phyloP scores from a whole-genome alignment of 1,140 invertebrate species.

The Ylistrum balloti region DNA sequence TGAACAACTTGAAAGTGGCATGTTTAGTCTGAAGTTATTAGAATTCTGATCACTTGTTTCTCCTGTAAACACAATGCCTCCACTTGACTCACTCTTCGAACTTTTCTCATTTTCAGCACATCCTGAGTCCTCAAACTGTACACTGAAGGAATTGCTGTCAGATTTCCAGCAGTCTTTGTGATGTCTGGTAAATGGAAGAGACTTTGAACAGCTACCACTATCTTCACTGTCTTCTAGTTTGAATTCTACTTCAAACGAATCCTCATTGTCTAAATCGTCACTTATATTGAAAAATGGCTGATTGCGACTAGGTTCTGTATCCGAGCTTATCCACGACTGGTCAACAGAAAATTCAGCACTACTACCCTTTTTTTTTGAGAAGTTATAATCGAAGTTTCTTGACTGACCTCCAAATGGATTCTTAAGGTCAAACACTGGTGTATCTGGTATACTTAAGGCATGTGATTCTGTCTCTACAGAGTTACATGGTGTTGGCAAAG shows the following conservation, averaged over 20 bases:
- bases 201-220: conserved; percentile 56
- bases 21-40: background rate
- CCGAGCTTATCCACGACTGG: conserved; percentile 40
- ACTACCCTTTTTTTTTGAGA: conserved; percentile 52
- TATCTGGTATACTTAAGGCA: background rate
- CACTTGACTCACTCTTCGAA: conserved; percentile 59
- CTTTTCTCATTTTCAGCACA: conserved; percentile 74
- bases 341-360: conserved; percentile 74
- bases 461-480: conserved; percentile 52
- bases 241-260: conserved; percentile 80
- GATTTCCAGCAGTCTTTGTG: conserved; percentile 3
- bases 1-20: conserved; percentile 29
- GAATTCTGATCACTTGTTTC: conserved; percentile 43
- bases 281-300: background rate
- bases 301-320: background rate
- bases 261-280: conserved; percentile 73
- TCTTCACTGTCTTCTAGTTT: conserved; percentile 57
- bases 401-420: conserved; percentile 62
- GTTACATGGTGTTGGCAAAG: conserved; percentile 68
- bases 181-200: conserved; percentile 54
- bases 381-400: background rate
- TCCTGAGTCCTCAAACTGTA: conserved; percentile 84
- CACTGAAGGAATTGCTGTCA: conserved; percentile 80
- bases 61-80: conserved; percentile 54
- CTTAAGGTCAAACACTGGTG: conserved; percentile 41